Evolutionary conservation across 2,888 invertebrate genomes (phyloP).

Genomic region (Phragmatobia fuliginosa): DNA sequence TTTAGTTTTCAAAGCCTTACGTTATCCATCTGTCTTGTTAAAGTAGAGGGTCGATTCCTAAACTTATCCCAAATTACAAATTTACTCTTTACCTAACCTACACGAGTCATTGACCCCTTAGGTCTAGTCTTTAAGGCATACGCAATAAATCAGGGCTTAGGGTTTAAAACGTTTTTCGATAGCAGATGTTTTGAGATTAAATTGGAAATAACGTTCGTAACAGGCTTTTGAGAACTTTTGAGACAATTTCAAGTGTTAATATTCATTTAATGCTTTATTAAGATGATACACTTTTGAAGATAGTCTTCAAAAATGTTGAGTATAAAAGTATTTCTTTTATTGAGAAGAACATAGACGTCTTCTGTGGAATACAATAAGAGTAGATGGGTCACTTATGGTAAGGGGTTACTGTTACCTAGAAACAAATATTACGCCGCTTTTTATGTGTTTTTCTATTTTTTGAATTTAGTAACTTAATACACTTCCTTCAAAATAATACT

Average conservation of each 20-base stretch:
- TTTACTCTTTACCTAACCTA: constrained; percentile 10
- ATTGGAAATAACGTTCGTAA: constrained; percentile 25
- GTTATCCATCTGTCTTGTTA: not conserved
- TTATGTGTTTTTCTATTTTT: no score
- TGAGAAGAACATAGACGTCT: no score
- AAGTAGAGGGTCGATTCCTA: not conserved
- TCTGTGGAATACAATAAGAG: not conserved
- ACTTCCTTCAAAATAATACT: no score
- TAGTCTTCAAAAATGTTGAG: no score
- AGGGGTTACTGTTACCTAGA: not conserved
- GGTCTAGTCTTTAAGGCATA: constrained; percentile 17
- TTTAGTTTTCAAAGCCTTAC: not conserved
- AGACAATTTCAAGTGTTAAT: not conserved
- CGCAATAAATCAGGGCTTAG: constrained; percentile 35
- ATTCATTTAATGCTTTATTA: not conserved
- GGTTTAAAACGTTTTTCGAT: constrained; percentile 23
- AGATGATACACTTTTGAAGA: not conserved
- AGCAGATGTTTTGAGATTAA: constrained; percentile 22
- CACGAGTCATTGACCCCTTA: constrained; percentile 11
- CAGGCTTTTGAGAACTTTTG: not conserved
- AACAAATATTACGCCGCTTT: no score
- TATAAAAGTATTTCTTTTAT: no score
- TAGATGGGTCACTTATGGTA: not conserved
- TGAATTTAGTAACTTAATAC: no score
- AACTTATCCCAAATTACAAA: not conserved